These are phyloP conservation scores for Ophiothrix spiculata DNA, from an alignment of 35 echinoderm and acorn worm genomes.

Conservation along the genomic window DNA sequence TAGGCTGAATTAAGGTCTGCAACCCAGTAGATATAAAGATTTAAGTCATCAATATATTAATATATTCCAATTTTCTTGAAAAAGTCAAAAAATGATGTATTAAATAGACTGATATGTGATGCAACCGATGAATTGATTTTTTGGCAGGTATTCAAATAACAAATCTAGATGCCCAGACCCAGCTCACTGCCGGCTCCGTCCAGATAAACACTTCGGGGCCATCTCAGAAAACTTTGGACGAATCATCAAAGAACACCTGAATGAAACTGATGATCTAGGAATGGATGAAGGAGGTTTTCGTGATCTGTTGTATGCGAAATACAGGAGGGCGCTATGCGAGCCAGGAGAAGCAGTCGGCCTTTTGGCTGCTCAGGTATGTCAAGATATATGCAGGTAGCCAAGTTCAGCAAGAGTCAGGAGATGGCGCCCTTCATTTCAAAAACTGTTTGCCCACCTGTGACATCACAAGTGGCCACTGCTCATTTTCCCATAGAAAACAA, in stretches of 20 bases:
- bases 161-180: constrained; percentile 75
- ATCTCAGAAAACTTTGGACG: constrained; percentile 77
- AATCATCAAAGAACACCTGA: constrained; percentile 68
- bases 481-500: too few relatives aligned
- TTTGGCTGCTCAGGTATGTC: constrained; percentile 92
- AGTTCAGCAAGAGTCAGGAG: too few relatives aligned
- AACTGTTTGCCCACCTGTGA: too few relatives aligned
- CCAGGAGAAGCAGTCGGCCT: constrained; percentile 94
- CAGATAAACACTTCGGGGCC: constrained; percentile 75
- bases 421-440: too few relatives aligned
- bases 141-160: constrained; percentile 79
- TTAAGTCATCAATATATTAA: not conserved
- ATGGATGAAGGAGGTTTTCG: constrained; percentile 42
- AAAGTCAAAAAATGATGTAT: too few relatives aligned
- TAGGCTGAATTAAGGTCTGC: not conserved
- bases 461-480: too few relatives aligned
- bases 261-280: not conserved
- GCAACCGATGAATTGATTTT: not conserved
- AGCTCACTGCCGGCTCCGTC: constrained; percentile 62
- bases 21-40: not conserved
- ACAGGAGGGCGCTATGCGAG: constrained; percentile 71
- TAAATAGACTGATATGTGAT: not conserved
- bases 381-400: too few relatives aligned
- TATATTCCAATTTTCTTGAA: not conserved
- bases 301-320: constrained; percentile 74